Percentiles rank a stretch among this genome's conserved stretches.
These are phyloP conservation scores for Myotis pilosus DNA, from an alignment of 2,797 vertebrate genomes.

Conservation along the genomic window DNA sequence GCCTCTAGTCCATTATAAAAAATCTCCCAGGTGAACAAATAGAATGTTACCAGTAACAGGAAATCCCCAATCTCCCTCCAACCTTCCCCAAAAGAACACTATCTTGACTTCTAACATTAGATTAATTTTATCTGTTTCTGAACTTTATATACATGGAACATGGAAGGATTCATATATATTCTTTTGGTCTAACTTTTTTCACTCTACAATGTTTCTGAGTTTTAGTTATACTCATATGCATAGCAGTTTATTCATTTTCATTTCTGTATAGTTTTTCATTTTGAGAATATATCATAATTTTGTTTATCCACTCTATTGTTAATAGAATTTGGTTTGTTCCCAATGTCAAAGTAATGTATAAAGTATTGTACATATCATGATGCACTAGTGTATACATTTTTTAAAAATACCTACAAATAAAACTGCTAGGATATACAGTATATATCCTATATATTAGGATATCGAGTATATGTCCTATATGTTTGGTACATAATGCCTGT, in stretches of 20 bases:
- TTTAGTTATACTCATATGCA: neutral
- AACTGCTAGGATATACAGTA: neutral
- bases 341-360: neutral
- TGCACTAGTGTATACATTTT: neutral
- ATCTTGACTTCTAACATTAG: neutral
- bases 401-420: constrained; percentile 5
- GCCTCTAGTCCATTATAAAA: neutral
- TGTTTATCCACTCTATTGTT: neutral
- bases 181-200: constrained; percentile 1
- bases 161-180: neutral
- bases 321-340: constrained; percentile 1
- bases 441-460: neutral
- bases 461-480: neutral
- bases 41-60: neutral
- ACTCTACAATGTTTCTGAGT: neutral
- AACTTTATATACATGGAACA: constrained; percentile 12
- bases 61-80: neutral
- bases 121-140: constrained; percentile 3
- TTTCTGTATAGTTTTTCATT: constrained; percentile 49
- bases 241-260: neutral
- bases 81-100: constrained; percentile 2
- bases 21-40: neutral
- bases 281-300: neutral
- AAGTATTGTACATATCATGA: neutral
- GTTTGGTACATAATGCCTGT: neutral